Evolutionary conservation across 2,113 vertebrate species (phyloP).

Genomic region (Pyrgilauda ruficollis): DNA sequence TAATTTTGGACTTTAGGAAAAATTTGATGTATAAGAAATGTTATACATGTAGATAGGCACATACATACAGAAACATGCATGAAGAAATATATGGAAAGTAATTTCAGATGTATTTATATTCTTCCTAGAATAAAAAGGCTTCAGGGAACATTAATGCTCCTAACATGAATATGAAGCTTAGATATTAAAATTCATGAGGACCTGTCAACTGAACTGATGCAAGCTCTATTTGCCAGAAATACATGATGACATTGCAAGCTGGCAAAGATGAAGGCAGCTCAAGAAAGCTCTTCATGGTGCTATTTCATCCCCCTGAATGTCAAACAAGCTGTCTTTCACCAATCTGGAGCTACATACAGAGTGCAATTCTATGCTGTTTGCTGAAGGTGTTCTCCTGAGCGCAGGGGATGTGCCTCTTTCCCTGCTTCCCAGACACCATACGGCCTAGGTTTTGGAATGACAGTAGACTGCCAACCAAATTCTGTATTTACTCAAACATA

Average conservation of each 20-base stretch:
- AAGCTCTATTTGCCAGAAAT: conserved; percentile 74
- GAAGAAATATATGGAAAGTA: not conserved
- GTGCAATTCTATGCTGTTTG: not conserved
- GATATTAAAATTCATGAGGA: conserved; percentile 78
- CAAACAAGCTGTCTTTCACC: conserved; percentile 69
- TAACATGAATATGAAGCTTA: conserved; percentile 68
- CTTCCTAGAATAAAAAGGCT: not conserved
- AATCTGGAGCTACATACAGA: conserved; percentile 48
- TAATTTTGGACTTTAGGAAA: not conserved
- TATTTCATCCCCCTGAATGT: conserved; percentile 65
- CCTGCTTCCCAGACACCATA: conserved; percentile 18
- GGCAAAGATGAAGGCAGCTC: conserved; percentile 68
- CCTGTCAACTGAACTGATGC: conserved; percentile 72
- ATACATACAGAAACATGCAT: not conserved
- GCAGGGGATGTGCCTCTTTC: not conserved
- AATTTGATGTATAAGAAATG: not conserved
- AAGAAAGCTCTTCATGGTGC: conserved; percentile 57
- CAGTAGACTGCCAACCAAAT: conserved; percentile 53
- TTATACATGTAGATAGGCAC: not conserved
- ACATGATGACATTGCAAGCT: conserved; percentile 71
- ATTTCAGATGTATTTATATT: conserved; percentile 38
- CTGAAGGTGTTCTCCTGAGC: conserved; percentile 20
- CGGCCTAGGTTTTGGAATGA: conserved; percentile 41
- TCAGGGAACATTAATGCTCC: conserved; percentile 41
- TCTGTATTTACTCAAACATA: conserved; percentile 59